These are phyloP conservation scores for Chlamydotis undulata DNA, from an alignment of 2,113 vertebrate species.

Conservation along the genomic window DNA sequence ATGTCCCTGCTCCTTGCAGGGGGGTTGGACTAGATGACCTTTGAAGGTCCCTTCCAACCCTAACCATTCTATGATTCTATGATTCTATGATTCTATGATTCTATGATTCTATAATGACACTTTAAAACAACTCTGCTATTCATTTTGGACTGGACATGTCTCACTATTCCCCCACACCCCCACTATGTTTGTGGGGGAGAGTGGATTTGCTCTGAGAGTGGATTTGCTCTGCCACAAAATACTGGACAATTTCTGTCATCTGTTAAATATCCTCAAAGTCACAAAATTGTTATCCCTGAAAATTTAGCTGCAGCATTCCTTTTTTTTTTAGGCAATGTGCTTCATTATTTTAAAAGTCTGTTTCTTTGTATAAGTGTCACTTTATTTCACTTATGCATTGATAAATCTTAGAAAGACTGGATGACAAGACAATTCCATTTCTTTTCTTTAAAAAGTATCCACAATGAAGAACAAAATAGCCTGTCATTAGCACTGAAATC, in stretches of 20 bases:
- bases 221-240: not conserved
- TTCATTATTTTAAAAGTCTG: not conserved
- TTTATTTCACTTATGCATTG: not conserved
- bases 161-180: fast-evolving
- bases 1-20: no score
- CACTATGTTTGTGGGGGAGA: no score
- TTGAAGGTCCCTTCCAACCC: no score
- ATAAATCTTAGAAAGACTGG: not conserved
- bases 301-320: not conserved
- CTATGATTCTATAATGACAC: no score
- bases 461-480: not conserved
- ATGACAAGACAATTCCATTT: conserved; percentile 31
- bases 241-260: not conserved
- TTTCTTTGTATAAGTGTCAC: not conserved
- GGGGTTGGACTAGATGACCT: no score
- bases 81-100: no score
- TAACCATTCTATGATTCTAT: no score
- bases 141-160: not conserved
- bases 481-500: conserved; percentile 30
- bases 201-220: not conserved
- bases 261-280: not conserved
- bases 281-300: not conserved
- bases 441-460: not conserved
- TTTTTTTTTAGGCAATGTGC: not conserved
- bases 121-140: not conserved